Percentiles rank a stretch among this genome's conserved stretches.
These are phyloP conservation scores for Fukomys damarensis DNA, from an alignment of 2,113 vertebrate species.

Conservation along the genomic window DNA sequence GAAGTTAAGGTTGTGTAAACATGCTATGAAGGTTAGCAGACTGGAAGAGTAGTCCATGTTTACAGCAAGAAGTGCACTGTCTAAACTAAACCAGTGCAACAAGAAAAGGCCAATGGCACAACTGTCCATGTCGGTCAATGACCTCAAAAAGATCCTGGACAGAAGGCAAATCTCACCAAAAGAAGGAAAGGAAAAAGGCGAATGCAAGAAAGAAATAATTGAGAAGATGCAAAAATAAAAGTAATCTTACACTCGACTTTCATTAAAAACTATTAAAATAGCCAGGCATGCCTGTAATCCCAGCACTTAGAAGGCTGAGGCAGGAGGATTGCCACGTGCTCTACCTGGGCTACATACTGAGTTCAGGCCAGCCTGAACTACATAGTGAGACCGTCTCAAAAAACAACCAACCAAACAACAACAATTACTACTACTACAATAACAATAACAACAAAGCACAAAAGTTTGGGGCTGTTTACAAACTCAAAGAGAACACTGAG, in stretches of 20 bases:
- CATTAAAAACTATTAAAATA: background rate
- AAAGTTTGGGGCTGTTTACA: constrained; percentile 95
- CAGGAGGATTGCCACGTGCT: too few species aligned
- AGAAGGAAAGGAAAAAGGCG: background rate
- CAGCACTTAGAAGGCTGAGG: too few species aligned
- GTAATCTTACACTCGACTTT: background rate
- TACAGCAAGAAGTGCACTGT: background rate
- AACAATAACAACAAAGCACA: constrained; percentile 84
- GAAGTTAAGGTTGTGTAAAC: background rate
- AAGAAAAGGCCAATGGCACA: background rate
- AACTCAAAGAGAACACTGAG: constrained; percentile 97
- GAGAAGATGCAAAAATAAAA: background rate
- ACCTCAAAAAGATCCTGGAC: background rate
- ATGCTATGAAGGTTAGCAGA: background rate
- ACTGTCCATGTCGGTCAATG: background rate
- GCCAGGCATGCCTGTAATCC: too few species aligned
- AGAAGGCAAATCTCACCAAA: background rate
- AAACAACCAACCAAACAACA: background rate
- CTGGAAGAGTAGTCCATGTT: background rate
- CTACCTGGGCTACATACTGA: too few species aligned
- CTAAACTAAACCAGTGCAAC: background rate
- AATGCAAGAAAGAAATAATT: background rate
- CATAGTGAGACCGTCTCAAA: too few species aligned
- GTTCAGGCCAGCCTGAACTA: too few species aligned
- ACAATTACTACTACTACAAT: background rate